Evolutionary conservation across 2,113 vertebrate species (phyloP).

Genomic region (Tetrao urogallus): DNA sequence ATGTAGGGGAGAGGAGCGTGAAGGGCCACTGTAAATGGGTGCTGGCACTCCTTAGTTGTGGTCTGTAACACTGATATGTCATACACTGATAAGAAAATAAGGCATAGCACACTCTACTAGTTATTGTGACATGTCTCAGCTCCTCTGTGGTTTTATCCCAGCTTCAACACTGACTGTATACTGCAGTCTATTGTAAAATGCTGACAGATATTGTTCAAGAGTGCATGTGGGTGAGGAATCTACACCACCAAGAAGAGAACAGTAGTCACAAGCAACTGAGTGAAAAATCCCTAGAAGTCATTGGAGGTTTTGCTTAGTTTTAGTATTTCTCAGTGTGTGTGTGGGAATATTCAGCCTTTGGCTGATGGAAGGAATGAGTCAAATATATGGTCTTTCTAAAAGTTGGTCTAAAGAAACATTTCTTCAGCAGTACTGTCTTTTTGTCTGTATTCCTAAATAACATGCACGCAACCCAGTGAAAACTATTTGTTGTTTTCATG

Average conservation of each 20-base stretch:
- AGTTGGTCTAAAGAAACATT: not conserved
- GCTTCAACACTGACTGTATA: fast-evolving
- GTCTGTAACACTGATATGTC: fast-evolving
- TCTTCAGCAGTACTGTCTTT: not conserved
- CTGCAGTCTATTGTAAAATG: not conserved
- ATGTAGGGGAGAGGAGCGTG: not conserved
- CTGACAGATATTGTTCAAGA: fast-evolving
- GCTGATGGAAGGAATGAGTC: not conserved
- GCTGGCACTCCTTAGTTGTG: not conserved
- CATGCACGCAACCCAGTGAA: not conserved
- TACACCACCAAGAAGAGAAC: not conserved
- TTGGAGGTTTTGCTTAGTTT: not conserved
- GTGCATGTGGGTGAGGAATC: not conserved
- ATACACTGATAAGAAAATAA: not conserved
- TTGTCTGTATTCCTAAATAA: not conserved
- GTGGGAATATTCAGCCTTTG: not conserved
- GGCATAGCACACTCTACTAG: fast-evolving
- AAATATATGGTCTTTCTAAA: not conserved
- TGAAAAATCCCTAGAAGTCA: not conserved
- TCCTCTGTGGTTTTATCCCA: not conserved
- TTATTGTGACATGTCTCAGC: not conserved
- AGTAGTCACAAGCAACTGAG: not conserved
- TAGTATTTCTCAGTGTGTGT: not conserved
- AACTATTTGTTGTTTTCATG: not conserved
- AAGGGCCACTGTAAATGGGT: fast-evolving